Evolutionary conservation across 92 coral and sea anemone genomes (phyloP), one percentile per base, ranked within the genome.

Genomic region (Parazoanthus atlanticus): DNA sequence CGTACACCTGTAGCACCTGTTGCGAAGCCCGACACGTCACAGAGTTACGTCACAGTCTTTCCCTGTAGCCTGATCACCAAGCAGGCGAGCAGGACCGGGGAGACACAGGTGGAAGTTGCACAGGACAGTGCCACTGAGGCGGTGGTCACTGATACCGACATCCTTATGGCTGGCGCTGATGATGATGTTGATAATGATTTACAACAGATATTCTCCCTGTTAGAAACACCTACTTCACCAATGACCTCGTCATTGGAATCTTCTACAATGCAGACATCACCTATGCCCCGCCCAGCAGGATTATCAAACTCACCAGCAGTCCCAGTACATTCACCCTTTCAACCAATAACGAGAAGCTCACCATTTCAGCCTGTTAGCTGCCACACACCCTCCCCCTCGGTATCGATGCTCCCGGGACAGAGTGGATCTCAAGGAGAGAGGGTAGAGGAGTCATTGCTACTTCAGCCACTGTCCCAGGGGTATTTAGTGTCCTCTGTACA

Each of bases 81-180:
- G 76, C 88, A 86, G 17, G 86, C 91, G 33, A 91, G 85, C n/a
- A 95, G 89, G 65, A 74, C 71, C 38, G 69, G 88, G 52, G 95
- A 86, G 80, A 58, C 81, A 8, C 92, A 93, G 38, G 72, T 93
- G 3, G 93, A 90, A 31, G 92, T 86, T 17, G 84, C 93, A 47
- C 91, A 95, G 29, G 96, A 95, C 84, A 89, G 96, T 21, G 90
- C 98, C 17, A 80, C 94, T 9, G 98, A 93, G 76, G 90, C 96
- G 36, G 96, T 93, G 25, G 96, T 95, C 26, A 95, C 98, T 1
- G 98, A 95, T 74, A 92, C 98, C 11, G 95, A 93, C 58, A 95
- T 94, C 71, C 82, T 96, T 28, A 90, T 96, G 93, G 97, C 97
- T 61, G 95, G 95, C 1, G 98, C 93, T 10, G 97, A 94, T 81